Conservation (phyloP, 2,797 vertebrate genomes). For the Euphonia xanthogaster region DNA sequence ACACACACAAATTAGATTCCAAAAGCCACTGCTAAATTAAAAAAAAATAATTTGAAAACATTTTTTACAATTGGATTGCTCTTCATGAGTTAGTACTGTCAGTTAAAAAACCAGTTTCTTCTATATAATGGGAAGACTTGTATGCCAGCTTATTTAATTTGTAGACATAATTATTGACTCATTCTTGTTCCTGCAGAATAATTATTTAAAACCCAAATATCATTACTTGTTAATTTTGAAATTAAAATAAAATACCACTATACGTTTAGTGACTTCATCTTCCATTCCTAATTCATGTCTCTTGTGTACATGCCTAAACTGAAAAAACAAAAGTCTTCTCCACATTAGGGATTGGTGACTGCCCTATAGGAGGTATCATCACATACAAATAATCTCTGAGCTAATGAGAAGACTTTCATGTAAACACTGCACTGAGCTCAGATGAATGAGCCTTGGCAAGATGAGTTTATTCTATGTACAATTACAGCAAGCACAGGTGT, state of each 20-base stretch:
- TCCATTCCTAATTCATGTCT: not conserved
- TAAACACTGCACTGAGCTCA: not conserved
- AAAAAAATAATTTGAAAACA: not conserved
- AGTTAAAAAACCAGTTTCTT: not conserved
- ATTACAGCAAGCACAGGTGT: not conserved
- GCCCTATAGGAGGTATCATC: not conserved
- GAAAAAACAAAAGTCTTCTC: not conserved
- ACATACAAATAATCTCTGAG: not conserved
- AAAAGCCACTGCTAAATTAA: not conserved
- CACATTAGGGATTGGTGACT: not conserved
- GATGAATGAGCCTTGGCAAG: not conserved
- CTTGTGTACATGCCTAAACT: not conserved
- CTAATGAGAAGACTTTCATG: not conserved
- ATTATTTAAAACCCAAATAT: not conserved
- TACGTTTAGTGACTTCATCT: not conserved
- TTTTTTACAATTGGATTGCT: not conserved
- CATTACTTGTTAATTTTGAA: not conserved
- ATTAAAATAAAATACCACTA: not conserved
- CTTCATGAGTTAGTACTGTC: not conserved
- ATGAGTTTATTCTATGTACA: not conserved
- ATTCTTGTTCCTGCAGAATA: not conserved
- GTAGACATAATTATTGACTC: not conserved
- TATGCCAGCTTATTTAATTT: not conserved
- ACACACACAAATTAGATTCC: not conserved
- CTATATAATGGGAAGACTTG: not conserved